Evolutionary conservation across 2,888 invertebrate species (phyloP).

Genomic region (Sisyra nigra): DNA sequence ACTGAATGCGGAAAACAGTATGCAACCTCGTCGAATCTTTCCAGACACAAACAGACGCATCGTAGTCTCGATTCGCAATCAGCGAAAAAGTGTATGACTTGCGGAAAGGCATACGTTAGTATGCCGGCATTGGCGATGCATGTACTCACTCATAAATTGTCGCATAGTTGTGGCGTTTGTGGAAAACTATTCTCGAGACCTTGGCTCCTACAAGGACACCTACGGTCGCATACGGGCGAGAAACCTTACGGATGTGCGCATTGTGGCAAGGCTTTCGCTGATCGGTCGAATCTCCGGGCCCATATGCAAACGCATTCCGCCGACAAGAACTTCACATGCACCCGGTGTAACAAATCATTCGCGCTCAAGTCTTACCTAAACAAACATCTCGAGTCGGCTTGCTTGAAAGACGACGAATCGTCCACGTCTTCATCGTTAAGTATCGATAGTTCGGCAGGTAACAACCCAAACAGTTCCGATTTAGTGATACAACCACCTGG

Average conservation of each 20-base stretch:
- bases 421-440: neutral
- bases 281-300: constrained; percentile 80
- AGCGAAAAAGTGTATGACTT: constrained; percentile 87
- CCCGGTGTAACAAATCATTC: constrained; percentile 77
- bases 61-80: constrained; percentile 82
- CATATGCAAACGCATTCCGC: constrained; percentile 91
- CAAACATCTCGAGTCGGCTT: constrained; percentile 87
- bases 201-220: constrained; percentile 82
- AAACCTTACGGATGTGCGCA: constrained; percentile 89
- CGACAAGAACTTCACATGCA: constrained; percentile 79
- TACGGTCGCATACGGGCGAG: constrained; percentile 83
- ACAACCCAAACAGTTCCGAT: neutral
- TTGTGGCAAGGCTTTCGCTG: constrained; percentile 89
- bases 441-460: neutral
- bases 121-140: constrained; percentile 96
- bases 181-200: constrained; percentile 90
- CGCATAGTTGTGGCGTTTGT: constrained; percentile 83
- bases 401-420: constrained; percentile 43
- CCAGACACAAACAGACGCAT: constrained; percentile 82
- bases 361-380: constrained; percentile 89
- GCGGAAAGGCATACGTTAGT: constrained; percentile 90
- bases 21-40: constrained; percentile 77
- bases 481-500: neutral
- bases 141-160: constrained; percentile 79
- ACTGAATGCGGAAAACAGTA: constrained; percentile 83